Base-by-base conservation (phyloP, 2,113 vertebrate genomes). In the Procavia capensis region DNA sequence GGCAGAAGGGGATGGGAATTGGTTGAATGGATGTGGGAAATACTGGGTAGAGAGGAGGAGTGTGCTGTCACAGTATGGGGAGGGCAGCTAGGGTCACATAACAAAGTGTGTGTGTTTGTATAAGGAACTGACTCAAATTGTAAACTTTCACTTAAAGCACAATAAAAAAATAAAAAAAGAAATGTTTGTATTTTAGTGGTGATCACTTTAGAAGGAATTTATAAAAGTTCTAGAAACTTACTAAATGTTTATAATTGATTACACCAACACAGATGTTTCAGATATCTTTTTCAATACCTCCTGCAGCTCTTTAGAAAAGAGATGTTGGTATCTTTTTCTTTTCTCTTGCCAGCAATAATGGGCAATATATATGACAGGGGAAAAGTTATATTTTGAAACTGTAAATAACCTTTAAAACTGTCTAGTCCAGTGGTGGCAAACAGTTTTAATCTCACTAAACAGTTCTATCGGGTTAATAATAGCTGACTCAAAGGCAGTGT, bases 231-330 rank as follows among this genome's bases (percentile, higher is more conserved):
- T 94, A 17, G 9, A 36, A 20, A 92, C 8, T 76, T 79, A 45
- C 61, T 85, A 96, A 78, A 75, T 82, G 88, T 11, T 93, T 96
- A 24, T 78, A 39, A 85, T 66, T 74, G 31, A 93, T 84, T 64
- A 74, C n/a, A 45, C 50, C 80, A 10, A 88, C 29, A 90, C 24
- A 25, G 47, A 22, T 80, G 50, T 87, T 93, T 95, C 64, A 47
- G 41, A 61, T 36, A 5, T 88, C 63, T 82, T 66, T 75, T 74
- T 87, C 45, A 11, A 70, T 50, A 47, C 24, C 57, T 88, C 27
- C 45, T 17, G 9, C 29, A 50, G 2, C 34, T 81, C 34, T 76
- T 94, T 76, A 41, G 31, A 88, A 88, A 94, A 90, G 54, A 74
- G 29, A 31, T 74, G 2, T n/a, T 63, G 24, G 66, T 82, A 36